A percentile compares a stretch with the other conserved stretches of the same genome.
Evolutionary conservation across 2,797 vertebrate genomes (phyloP).

Genomic region (Emys orbicularis): DNA sequence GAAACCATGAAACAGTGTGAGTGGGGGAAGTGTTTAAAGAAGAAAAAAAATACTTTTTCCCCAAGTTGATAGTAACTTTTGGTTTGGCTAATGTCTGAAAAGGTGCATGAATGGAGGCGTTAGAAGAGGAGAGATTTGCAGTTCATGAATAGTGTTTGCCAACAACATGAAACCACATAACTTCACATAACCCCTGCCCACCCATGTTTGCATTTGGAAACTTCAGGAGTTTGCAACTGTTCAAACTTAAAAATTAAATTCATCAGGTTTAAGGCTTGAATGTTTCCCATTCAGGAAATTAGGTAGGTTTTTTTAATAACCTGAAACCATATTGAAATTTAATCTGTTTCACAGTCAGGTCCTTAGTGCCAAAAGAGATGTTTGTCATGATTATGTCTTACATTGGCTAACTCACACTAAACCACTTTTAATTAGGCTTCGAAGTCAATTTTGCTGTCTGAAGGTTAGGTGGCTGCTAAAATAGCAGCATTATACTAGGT

Average conservation of each 20-base stretch:
- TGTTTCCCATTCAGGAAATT: background rate
- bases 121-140: slow-evolving; percentile 29
- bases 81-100: slow-evolving; percentile 39
- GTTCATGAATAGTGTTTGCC: background rate
- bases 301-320: background rate
- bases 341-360: background rate
- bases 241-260: background rate
- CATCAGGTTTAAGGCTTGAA: background rate
- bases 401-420: background rate
- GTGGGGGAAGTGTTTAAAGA: background rate
- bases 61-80: slow-evolving; percentile 9
- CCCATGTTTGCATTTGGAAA: background rate
- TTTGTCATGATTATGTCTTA: background rate
- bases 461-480: background rate
- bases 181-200: background rate
- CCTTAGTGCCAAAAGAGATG: background rate
- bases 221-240: background rate
- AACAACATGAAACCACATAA: slow-evolving; percentile 25
- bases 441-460: background rate
- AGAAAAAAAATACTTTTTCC: slow-evolving; percentile 14
- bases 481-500: background rate
- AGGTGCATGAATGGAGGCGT: background rate
- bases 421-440: background rate
- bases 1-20: background rate
- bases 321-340: background rate